Base-by-base conservation (phyloP, 2,888 invertebrate genomes). In the Drosophila kokeensis region DNA sequence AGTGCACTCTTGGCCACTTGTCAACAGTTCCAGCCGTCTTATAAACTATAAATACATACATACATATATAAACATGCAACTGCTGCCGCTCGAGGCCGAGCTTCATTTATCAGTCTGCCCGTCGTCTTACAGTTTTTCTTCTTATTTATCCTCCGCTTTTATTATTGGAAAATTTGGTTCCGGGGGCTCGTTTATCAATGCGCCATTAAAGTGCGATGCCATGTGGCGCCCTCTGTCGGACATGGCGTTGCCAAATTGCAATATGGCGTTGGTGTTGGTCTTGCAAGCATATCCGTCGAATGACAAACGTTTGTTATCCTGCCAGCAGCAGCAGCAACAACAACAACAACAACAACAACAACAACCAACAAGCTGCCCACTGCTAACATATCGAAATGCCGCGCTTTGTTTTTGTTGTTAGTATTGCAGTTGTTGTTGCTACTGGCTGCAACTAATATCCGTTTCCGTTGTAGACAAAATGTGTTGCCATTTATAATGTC, bases 401-500 rank as follows among this genome's bases (percentile, higher is more conserved):
- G 82, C 82, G 73, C 24, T 52, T 48, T 59, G 70, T 68, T 67
- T 38, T 70, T 70, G 66, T 62, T 64, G 68, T 45, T 61, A 48
- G 30, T 61, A 45, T 59, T 58, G 27, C 27, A 36, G 54, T 49
- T 72, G 60, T 59, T 62, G 58, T 21, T 65, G 69, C 29, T 65
- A 76, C 62, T 69, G 85, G 76, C 89, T 82, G 86, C 89, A 89
- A 89, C 90, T 91, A 91, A 91, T 91, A 90, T 91, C 91, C 91
- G 91, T 89, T 91, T 91, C 91, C 91, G 90, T 90, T 91, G 82
- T 89, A 87, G 89, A 88, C 90, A 86, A 89, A 91, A 91, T 91
- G 90, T 90, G 82, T 84, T 89, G 90, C 90, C 91, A 91, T 91
- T 91, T 90, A 87, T 91, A 89, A 87, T 83, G 82, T 77, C 90